Conservation (phyloP, 1,140 invertebrate genomes). For the Cephus cinctus region DNA sequence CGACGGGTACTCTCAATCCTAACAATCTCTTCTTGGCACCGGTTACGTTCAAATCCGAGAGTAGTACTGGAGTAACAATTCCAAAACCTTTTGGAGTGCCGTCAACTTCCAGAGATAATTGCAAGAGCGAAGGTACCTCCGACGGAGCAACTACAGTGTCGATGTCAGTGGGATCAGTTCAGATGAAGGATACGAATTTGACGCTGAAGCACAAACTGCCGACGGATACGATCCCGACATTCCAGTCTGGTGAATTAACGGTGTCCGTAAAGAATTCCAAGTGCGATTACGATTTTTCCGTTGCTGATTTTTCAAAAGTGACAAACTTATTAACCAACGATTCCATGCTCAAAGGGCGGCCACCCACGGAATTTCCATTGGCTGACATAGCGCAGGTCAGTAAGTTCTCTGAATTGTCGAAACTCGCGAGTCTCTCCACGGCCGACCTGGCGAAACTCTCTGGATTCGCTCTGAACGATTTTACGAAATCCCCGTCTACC, state of each 20-base stretch:
- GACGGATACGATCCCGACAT: slow-evolving; percentile 43
- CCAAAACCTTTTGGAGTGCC: slow-evolving; percentile 40
- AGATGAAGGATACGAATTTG: slow-evolving; percentile 32
- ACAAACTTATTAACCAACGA: slow-evolving; percentile 25
- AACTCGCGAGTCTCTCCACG: slow-evolving; percentile 40
- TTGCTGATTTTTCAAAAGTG: slow-evolving; percentile 42
- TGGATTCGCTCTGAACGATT: slow-evolving; percentile 46
- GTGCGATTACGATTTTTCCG: slow-evolving; percentile 43
- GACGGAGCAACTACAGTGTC: slow-evolving; percentile 24
- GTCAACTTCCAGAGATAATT: slow-evolving; percentile 35
- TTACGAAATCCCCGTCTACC: slow-evolving; percentile 45
- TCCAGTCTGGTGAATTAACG: slow-evolving; percentile 49
- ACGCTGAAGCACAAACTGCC: slow-evolving; percentile 30
- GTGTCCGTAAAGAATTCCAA: slow-evolving; percentile 51
- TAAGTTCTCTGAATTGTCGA: slow-evolving; percentile 40
- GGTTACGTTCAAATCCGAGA: slow-evolving; percentile 47
- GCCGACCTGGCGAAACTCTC: slow-evolving; percentile 47
- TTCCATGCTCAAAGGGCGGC: slow-evolving; percentile 13
- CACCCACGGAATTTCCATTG: slow-evolving; percentile 39
- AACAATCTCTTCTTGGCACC: slow-evolving; percentile 49
- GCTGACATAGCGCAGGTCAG: slow-evolving; percentile 46
- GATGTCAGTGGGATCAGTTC: slow-evolving; percentile 23
- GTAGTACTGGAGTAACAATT: slow-evolving; percentile 32
- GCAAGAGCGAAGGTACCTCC: slow-evolving; percentile 30
- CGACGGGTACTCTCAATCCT: slow-evolving; percentile 25